Percentiles rank a stretch among this genome's conserved stretches.
These are phyloP conservation scores for Serripes groenlandicus DNA, from an alignment of 2,888 invertebrate species.

Conservation along the genomic window DNA sequence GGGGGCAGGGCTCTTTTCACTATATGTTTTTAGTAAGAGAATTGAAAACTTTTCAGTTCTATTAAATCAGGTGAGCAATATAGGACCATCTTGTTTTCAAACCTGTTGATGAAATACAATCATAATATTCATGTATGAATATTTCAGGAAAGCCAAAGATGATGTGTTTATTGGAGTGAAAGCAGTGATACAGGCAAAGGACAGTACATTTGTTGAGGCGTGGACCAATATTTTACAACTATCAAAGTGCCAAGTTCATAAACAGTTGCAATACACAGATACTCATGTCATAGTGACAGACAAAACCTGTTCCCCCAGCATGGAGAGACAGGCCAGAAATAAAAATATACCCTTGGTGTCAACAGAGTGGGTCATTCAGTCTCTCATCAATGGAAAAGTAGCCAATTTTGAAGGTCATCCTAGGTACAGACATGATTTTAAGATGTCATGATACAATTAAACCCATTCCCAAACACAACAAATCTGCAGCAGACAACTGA, in stretches of 20 bases:
- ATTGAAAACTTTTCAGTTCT: no score
- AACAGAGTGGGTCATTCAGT: constrained; percentile 91
- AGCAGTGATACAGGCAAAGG: constrained; percentile 73
- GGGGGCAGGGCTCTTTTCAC: no score
- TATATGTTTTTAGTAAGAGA: no score
- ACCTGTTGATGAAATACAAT: no score
- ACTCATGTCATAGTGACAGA: constrained; percentile 89
- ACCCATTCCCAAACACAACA: not conserved
- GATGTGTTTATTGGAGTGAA: constrained; percentile 63
- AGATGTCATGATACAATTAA: not conserved
- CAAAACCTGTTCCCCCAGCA: constrained; percentile 89
- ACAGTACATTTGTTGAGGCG: constrained; percentile 74
- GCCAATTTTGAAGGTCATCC: constrained; percentile 79
- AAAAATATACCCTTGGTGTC: constrained; percentile 90
- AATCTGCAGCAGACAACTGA: not conserved
- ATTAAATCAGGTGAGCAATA: no score
- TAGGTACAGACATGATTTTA: constrained; percentile 71
- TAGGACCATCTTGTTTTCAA: no score
- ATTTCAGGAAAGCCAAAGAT: constrained; percentile 66
- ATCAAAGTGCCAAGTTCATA: constrained; percentile 74
- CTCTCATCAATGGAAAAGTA: constrained; percentile 89
- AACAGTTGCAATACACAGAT: constrained; percentile 63
- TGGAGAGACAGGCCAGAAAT: constrained; percentile 88
- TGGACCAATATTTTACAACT: constrained; percentile 79
- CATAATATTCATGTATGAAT: no score